Conservation (phyloP, 2,888 invertebrate species). For the Deroplatys truncata region DNA sequence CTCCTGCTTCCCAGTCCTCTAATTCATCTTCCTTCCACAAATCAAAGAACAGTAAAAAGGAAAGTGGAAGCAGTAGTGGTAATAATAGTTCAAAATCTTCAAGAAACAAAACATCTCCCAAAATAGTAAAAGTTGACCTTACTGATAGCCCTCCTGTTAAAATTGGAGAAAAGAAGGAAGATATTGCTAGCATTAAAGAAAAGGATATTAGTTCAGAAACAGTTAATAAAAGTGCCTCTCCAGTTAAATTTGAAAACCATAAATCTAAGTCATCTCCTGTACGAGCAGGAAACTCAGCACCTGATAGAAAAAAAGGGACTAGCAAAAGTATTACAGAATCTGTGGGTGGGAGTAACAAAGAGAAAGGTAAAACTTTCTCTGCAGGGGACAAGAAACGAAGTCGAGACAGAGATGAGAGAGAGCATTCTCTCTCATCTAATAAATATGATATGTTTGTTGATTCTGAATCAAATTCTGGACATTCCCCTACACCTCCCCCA, state of each 20-base stretch:
- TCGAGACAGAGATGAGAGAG: background rate
- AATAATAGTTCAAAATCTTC: constrained; percentile 31
- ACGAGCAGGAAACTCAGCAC: background rate
- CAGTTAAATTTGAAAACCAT: constrained; percentile 10
- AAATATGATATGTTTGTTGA: background rate
- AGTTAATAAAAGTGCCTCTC: constrained; percentile 1
- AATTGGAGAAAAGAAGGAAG: constrained; percentile 9
- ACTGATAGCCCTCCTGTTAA: constrained; percentile 22
- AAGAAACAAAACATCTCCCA: constrained; percentile 36
- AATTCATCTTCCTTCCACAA: background rate
- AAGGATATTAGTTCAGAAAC: background rate
- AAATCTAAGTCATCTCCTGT: constrained; percentile 10
- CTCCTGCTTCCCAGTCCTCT: background rate
- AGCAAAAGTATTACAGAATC: background rate
- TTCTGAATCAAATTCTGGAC: constrained; percentile 12
- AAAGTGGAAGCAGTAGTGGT: background rate
- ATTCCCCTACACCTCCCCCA: constrained; percentile 29
- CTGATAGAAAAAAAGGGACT: constrained; percentile 21
- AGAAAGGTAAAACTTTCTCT: background rate
- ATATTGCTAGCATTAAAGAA: background rate
- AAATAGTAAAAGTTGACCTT: constrained; percentile 21
- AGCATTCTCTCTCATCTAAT: background rate
- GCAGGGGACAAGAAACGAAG: background rate
- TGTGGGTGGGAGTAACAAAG: constrained; percentile 2
- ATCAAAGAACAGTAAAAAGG: background rate